Base-by-base conservation (phyloP, 1,140 invertebrate species). In the Neuroterus valhalla region DNA sequence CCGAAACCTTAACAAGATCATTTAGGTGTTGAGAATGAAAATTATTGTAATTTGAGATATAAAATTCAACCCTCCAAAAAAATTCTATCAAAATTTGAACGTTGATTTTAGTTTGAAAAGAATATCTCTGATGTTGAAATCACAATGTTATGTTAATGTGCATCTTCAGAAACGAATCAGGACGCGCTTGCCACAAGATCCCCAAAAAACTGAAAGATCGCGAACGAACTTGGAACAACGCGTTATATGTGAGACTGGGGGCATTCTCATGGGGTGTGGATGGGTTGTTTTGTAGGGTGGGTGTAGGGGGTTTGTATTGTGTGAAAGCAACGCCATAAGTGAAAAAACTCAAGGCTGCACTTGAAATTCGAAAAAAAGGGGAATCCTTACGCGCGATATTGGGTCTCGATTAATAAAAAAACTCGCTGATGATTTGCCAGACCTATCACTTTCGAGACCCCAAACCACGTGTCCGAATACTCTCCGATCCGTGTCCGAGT, bases 291-390 rank as follows among this genome's bases (percentile, higher is more conserved):
- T 80, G 82, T 76, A 75, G 82, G 82, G 80, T 86, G 55, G 72
- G 78, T 81, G 77, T 78, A 81, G 79, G 82, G 79, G 70, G 78
- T 86, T 89, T 90, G 89, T 89, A 89, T 90, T 89, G 88, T 90
- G 87, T 89, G 83, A 89, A 90, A 89, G 82, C 83, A 89, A 89
- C 84, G 81, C 82, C 81, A 86, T 90, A 90, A 90, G 89, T 89
- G 87, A 90, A 90, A 81, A 81, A 90, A 90, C 89, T 83, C 81
- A 90, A 90, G 82, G 84, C 82, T 90, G 85, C 85, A 87, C 85
- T 87, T 82, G 85, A 88, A 89, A 81, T 71, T 81, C 78, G 80
- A 87, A 84, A 82, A 89, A 82, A 79, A 74, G 73, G 77, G 82
- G 82, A 82, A 69, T 85, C 75, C 72, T 52, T 45, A 46, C 77